phyloP scores from a whole-genome alignment of 2,888 invertebrate genomes.

The Drosophila atripex region DNA sequence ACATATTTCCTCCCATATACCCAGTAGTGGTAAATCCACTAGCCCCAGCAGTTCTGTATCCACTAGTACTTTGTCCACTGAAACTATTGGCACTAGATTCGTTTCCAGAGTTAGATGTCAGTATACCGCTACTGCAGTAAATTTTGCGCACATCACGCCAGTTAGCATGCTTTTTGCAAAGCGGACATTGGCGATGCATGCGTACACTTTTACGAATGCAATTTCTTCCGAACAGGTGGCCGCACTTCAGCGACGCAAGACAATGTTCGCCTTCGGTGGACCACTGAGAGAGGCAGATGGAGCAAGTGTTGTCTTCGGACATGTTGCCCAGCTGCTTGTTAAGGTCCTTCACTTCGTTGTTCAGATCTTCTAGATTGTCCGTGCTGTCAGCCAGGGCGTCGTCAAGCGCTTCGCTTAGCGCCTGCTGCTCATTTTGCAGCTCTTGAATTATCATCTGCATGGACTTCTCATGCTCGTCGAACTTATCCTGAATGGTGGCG shows the following conservation, averaged over 20 bases:
- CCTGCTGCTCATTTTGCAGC: constrained; percentile 5
- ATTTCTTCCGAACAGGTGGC: constrained; percentile 17
- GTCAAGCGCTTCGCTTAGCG: constrained; percentile 3
- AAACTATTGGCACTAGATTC: no score
- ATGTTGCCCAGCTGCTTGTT: neutral
- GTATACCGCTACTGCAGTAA: neutral
- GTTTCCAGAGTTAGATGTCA: neutral
- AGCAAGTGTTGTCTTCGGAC: neutral
- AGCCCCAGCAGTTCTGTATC: no score
- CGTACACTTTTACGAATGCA: constrained; percentile 9
- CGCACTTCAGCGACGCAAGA: constrained; percentile 13
- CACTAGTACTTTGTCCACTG: no score
- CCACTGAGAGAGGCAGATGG: constrained; percentile 8
- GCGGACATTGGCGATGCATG: neutral
- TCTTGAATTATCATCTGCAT: constrained; percentile 24
- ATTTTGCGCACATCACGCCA: constrained; percentile 15
- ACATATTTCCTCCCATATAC: no score
- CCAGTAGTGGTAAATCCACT: no score
- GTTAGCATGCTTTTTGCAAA: constrained; percentile 16
- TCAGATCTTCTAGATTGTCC: constrained; percentile 12
- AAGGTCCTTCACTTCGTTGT: constrained; percentile 6
- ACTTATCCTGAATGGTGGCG: constrained; percentile 25
- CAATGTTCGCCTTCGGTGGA: constrained; percentile 11
- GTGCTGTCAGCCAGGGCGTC: neutral
- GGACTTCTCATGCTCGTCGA: constrained; percentile 9